Percentiles rank a stretch among this genome's conserved stretches.
These are phyloP conservation scores for Drosophila tanythrix DNA, from an alignment of 2,888 invertebrate genomes.

Conservation along the genomic window DNA sequence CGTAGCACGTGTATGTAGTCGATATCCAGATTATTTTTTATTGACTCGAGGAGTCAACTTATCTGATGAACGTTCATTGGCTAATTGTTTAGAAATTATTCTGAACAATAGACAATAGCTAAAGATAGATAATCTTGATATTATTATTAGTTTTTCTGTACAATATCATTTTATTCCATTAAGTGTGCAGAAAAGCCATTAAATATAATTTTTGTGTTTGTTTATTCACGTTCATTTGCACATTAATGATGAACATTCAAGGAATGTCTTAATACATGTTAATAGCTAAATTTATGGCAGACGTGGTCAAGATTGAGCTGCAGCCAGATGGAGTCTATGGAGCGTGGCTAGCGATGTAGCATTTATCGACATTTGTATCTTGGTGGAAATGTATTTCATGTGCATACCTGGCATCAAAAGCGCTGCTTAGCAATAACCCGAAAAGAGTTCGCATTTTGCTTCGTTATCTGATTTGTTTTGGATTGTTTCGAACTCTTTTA, in stretches of 20 bases:
- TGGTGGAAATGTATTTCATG: slow-evolving; percentile 10
- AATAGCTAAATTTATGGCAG: neutral
- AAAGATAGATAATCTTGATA: neutral
- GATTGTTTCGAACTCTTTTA: slow-evolving; percentile 10
- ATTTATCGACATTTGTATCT: neutral
- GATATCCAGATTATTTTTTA: too few relatives aligned
- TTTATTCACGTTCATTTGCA: neutral
- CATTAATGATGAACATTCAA: neutral
- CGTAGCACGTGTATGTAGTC: too few relatives aligned
- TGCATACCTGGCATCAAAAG: slow-evolving; percentile 80
- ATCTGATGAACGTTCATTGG: too few relatives aligned
- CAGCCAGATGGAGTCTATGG: neutral
- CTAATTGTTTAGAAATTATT: too few relatives aligned
- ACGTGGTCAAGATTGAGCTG: neutral
- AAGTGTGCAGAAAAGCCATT: neutral
- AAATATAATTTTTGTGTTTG: neutral
- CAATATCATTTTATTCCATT: neutral
- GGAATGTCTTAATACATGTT: neutral
- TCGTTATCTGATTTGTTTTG: slow-evolving; percentile 21
- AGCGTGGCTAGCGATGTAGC: neutral
- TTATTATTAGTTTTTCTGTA: neutral
- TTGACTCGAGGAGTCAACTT: too few relatives aligned
- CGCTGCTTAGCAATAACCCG: slow-evolving; percentile 75
- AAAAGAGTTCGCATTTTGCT: slow-evolving; percentile 74
- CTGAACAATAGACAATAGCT: too few relatives aligned